Evolutionary conservation across 1,140 invertebrate species (phyloP), one percentile per base, ranked within the genome.

Genomic region (Saccostrea echinata): DNA sequence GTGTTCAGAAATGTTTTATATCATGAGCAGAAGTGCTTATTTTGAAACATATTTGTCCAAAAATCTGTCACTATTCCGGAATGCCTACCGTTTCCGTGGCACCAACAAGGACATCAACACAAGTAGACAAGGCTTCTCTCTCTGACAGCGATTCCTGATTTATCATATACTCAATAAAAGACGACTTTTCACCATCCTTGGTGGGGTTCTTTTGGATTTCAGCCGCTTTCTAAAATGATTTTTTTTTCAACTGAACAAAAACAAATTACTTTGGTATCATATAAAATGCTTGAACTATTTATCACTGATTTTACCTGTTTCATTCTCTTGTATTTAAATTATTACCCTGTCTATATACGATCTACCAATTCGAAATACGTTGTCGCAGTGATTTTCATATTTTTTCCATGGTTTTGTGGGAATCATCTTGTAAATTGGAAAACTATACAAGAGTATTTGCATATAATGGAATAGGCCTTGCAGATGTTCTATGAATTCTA

Each of bases 71-170:
- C 43, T 61, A 21, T 61, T 61, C 55, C 18, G 21, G 55, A 6
- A 4, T 21, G 4, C 90, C 88, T 91, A 95, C 94, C 80, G 94
- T 95, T 93, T 95, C 94, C 11, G 95, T 94, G 21, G 94, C 94
- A 1, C 93, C 94, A 24, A 92, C 94, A 43, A 95, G 91, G 12
- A 95, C 91, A 52, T 95, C 94, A 3, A 94, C 90, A 16, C 91
- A 91, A 13, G 91, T 92, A 3, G 90, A 92, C 6, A 93, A 91
- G 9, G 92, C 93, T 24, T 95, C 93, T n/a, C 91, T 85, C 2
- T 90, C 84, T 16, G 91, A 92, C 9, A 95, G 89, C 0, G 90
- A 90, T 21, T 93, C 83, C 82, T 93, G 91, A 16, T 92, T 90
- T 13, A 94, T 33, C 30, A 95, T 88, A 43, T 94, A 93, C 18